phyloP scores from a whole-genome alignment of 2,113 vertebrate genomes.

The Prolemur simus region DNA sequence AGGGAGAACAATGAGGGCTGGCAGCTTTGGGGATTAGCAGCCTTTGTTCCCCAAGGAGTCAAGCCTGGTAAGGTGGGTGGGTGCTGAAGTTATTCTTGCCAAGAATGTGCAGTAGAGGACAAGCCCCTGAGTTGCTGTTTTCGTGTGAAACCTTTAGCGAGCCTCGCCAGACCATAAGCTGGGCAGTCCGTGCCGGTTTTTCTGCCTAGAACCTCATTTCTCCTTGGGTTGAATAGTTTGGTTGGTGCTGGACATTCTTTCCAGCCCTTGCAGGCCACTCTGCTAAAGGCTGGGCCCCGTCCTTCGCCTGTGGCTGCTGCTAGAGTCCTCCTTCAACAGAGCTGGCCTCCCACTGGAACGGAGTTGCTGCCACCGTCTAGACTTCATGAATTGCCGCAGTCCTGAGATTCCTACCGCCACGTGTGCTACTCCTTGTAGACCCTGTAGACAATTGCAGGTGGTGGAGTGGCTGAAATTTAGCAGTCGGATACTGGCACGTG shows the following conservation, averaged over 20 bases:
- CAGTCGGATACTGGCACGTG: neutral
- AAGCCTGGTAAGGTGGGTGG: neutral
- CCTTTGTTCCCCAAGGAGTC: neutral
- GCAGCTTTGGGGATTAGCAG: neutral
- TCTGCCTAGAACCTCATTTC: neutral
- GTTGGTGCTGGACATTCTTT: neutral
- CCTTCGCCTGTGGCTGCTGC: neutral
- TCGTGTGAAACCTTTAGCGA: neutral
- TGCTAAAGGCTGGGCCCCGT: neutral
- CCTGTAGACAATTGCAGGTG: neutral
- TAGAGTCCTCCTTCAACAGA: neutral
- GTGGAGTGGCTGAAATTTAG: neutral
- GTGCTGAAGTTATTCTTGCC: neutral
- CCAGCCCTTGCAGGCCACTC: neutral
- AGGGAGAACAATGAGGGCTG: neutral
- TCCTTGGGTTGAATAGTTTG: neutral
- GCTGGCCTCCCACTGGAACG: neutral
- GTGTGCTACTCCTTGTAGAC: accelerated
- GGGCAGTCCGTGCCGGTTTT: neutral
- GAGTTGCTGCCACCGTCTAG: neutral
- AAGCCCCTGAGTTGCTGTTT: neutral
- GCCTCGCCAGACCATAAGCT: neutral
- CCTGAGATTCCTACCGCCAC: neutral
- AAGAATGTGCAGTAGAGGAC: neutral
- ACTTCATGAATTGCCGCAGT: neutral